Percentiles rank a stretch among this genome's conserved stretches.
Evolutionary conservation across 2,113 vertebrate genomes (phyloP).

Genomic region (Onychorhynchus coronatus): DNA sequence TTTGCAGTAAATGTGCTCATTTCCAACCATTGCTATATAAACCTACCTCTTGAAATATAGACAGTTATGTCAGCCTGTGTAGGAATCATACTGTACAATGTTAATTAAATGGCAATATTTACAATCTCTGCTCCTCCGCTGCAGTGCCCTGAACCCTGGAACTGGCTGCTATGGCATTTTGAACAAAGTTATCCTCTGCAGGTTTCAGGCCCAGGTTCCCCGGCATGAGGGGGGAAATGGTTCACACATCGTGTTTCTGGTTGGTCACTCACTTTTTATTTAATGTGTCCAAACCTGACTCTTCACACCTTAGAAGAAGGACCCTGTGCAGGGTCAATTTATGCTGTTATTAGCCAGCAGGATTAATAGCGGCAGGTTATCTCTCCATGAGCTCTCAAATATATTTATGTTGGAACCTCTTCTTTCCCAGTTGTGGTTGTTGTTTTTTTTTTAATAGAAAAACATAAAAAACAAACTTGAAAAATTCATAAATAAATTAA

Average conservation of each 20-base stretch:
- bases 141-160: not conserved
- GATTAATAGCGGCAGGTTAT: not conserved
- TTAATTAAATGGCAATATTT: constrained; percentile 37
- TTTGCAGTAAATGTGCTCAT: constrained; percentile 43
- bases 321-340: not conserved
- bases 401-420: not conserved
- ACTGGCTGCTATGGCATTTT: not conserved
- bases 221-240: not conserved
- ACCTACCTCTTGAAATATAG: constrained; percentile 12
- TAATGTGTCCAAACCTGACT: not conserved
- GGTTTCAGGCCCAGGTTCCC: not conserved
- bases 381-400: not conserved
- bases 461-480: not conserved
- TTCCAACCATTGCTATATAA: constrained; percentile 19
- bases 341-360: not conserved
- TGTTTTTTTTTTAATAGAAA: not conserved
- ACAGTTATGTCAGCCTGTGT: not conserved
- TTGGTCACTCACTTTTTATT: not conserved
- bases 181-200: not conserved
- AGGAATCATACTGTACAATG: not conserved
- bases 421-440: not conserved
- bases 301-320: not conserved
- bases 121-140: not conserved
- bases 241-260: not conserved
- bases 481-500: not conserved